phyloP scores from a whole-genome alignment of 2,797 vertebrate species.

The Scleropages formosus region DNA sequence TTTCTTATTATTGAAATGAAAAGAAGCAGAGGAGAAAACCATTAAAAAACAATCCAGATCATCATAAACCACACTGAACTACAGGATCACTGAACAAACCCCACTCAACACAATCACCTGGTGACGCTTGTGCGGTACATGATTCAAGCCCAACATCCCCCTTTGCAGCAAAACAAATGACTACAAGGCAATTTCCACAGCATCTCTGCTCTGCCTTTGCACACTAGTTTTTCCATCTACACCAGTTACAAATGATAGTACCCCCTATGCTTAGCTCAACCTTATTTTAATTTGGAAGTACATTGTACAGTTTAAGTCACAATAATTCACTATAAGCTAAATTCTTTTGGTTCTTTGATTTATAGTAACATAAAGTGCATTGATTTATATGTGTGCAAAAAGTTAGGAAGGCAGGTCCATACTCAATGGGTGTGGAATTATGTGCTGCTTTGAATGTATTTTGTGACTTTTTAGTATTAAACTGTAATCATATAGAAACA shows the following conservation, averaged over 20 bases:
- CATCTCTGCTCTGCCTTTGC: not conserved
- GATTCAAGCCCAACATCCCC: slow-evolving; percentile 30
- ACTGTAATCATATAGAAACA: too few species aligned
- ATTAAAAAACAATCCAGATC: not conserved
- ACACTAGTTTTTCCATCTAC: not conserved
- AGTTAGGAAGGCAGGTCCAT: too few species aligned
- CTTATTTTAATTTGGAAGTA: too few species aligned
- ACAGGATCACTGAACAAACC: not conserved
- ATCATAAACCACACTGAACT: not conserved
- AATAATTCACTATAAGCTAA: too few species aligned
- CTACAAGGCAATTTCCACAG: not conserved
- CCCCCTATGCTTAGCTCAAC: too few species aligned
- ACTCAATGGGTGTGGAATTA: too few species aligned
- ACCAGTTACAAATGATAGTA: too few species aligned
- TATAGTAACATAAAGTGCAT: slow-evolving; percentile 5
- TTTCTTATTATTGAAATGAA: not conserved
- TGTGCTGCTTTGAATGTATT: too few species aligned
- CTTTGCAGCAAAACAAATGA: slow-evolving; percentile 26
- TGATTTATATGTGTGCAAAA: slow-evolving; percentile 14
- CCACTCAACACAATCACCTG: not conserved
- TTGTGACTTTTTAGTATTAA: too few species aligned
- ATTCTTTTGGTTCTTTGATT: not conserved
- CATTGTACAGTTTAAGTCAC: too few species aligned
- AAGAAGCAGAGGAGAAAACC: not conserved
- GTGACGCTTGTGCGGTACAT: not conserved